A percentile compares a stretch with the other conserved stretches of the same genome.
Evolutionary conservation across 1,140 invertebrate species (phyloP).

Genomic region (Apis florea): DNA sequence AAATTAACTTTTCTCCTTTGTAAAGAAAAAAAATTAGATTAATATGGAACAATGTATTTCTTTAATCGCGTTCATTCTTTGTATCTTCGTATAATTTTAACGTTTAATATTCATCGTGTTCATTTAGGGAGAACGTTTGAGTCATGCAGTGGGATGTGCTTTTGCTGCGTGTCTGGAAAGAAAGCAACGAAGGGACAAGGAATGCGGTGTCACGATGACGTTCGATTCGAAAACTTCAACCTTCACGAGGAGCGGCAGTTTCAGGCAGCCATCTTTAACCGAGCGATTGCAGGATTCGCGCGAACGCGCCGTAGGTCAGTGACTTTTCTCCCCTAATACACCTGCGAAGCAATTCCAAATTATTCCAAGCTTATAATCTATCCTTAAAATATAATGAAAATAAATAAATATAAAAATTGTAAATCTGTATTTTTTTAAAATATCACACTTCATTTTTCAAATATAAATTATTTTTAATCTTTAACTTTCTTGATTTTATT

Average conservation of each 20-base stretch:
- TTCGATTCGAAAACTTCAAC: slow-evolving; percentile 97
- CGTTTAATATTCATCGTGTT: slow-evolving; percentile 9
- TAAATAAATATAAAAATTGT: no score
- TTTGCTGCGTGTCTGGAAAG: slow-evolving; percentile 98
- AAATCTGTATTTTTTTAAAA: no score
- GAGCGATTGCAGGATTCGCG: slow-evolving; percentile 84
- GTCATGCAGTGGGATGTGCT: slow-evolving; percentile 99
- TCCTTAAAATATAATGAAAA: no score
- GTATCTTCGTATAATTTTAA: no score
- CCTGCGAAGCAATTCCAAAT: no score
- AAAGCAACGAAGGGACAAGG: slow-evolving; percentile 98
- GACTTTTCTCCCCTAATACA: neutral
- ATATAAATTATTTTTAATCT: no score
- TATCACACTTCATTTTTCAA: no score
- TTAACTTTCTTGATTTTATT: no score
- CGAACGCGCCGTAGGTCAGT: slow-evolving; percentile 76
- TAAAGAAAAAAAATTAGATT: no score
- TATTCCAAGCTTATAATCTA: neutral
- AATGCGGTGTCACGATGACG: slow-evolving; percentile 96
- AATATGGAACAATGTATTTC: no score
- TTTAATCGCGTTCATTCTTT: no score
- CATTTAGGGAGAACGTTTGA: slow-evolving; percentile 94
- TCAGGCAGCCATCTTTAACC: slow-evolving; percentile 90
- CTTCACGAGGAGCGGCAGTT: slow-evolving; percentile 95
- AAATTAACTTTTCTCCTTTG: no score